phyloP scores from a whole-genome alignment of 2,797 vertebrate genomes.

The Melanotaenia boesemani region DNA sequence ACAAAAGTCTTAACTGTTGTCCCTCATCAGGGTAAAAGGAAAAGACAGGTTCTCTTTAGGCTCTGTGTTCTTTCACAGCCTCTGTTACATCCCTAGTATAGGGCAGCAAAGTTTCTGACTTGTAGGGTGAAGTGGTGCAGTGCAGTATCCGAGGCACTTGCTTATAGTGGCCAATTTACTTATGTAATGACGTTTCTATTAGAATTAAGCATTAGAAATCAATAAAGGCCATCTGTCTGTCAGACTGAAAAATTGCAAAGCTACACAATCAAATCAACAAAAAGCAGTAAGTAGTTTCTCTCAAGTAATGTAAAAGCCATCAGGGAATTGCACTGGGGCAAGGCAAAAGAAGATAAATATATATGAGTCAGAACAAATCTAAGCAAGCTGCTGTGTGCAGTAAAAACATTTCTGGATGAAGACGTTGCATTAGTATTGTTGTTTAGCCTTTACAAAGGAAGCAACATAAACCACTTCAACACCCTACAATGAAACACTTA shows the following conservation, averaged over 20 bases:
- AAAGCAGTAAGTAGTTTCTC: constrained; percentile 65
- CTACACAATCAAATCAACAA: constrained; percentile 68
- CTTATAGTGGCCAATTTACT: constrained; percentile 55
- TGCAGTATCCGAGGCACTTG: constrained; percentile 54
- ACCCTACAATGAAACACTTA: constrained; percentile 50
- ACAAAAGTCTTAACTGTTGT: constrained; percentile 68
- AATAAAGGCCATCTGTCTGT: constrained; percentile 55
- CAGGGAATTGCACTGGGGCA: constrained; percentile 57
- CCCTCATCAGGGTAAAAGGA: constrained; percentile 66
- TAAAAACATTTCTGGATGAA: constrained; percentile 72
- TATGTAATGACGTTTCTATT: constrained; percentile 70
- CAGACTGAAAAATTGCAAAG: constrained; percentile 60
- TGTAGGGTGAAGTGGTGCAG: constrained; percentile 52
- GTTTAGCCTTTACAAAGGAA: constrained; percentile 27
- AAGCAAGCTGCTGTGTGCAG: constrained; percentile 76
- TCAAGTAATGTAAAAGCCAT: constrained; percentile 65
- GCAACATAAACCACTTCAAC: constrained; percentile 17
- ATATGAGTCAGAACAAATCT: constrained; percentile 61
- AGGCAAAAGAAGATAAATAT: constrained; percentile 60
- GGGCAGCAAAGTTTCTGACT: constrained; percentile 31
- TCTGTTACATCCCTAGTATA: constrained; percentile 46
- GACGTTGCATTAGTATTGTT: constrained; percentile 33
- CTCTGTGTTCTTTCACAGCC: constrained; percentile 41
- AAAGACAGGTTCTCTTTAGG: constrained; percentile 60
- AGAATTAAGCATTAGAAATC: constrained; percentile 61